Evolutionary conservation across 2,888 invertebrate genomes (phyloP).

Genomic region (Pseudolycoriella hygida): DNA sequence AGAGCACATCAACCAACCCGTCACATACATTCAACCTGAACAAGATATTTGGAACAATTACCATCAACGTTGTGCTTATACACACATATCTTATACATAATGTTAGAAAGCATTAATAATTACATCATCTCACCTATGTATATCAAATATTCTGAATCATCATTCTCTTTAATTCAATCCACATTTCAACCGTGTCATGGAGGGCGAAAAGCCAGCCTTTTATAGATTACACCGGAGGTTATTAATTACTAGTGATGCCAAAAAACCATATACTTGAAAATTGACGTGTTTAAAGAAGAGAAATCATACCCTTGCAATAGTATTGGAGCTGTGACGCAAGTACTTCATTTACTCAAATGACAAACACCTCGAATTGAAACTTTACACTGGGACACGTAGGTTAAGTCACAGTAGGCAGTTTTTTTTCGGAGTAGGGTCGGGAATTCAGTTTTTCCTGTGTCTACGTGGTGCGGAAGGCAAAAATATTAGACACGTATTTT

Average conservation of each 20-base stretch:
- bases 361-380: no score
- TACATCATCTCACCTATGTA: not conserved
- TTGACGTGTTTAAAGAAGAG: conserved; percentile 1
- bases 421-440: no score
- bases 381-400: no score
- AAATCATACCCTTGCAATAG: not conserved
- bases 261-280: not conserved
- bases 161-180: conserved; percentile 1
- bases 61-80: not conserved
- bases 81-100: not conserved
- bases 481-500: no score
- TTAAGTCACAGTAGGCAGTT: no score
- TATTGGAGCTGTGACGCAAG: no score
- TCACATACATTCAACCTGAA: not conserved
- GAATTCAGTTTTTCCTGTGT: no score
- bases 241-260: not conserved
- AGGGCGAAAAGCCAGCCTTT: not conserved
- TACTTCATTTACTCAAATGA: no score
- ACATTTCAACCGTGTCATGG: not conserved
- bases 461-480: no score
- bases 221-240: conserved; percentile 1
- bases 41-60: conserved; percentile 1
- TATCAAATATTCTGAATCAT: not conserved
- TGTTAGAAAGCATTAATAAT: not conserved
- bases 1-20: not conserved